Conservation (phyloP, 2,888 invertebrate genomes). For the Drosophila paracracens region DNA sequence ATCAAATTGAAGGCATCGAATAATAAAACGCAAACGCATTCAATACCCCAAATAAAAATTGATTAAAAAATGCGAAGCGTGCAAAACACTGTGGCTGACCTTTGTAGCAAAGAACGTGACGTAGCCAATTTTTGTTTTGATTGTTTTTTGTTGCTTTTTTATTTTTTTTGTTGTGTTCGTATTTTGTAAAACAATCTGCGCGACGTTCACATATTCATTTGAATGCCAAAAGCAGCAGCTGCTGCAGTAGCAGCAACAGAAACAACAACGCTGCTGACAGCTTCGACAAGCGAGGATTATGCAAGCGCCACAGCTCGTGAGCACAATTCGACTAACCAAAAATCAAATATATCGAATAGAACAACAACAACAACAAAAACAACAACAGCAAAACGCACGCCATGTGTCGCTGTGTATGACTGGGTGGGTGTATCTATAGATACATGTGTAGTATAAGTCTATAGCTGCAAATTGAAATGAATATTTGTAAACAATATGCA, state of each 20-base stretch:
- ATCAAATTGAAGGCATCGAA: constrained; percentile 22
- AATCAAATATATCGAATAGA: constrained; percentile 42
- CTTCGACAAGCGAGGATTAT: constrained; percentile 74
- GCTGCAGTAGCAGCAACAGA: constrained; percentile 46
- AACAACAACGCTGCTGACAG: constrained; percentile 61
- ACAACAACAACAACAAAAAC: constrained; percentile 14
- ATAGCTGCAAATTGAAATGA: constrained; percentile 69
- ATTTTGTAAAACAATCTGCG: constrained; percentile 50
- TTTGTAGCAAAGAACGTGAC: constrained; percentile 45
- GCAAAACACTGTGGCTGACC: constrained; percentile 55
- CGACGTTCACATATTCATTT: constrained; percentile 73
- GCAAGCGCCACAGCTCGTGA: constrained; percentile 67
- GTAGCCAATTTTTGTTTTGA: constrained; percentile 32
- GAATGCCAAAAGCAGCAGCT: constrained; percentile 77
- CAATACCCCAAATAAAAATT: constrained; percentile 20
- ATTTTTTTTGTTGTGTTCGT: constrained; percentile 4
- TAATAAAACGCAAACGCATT: constrained; percentile 2
- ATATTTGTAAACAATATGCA: constrained; percentile 78
- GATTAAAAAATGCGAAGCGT: constrained; percentile 45
- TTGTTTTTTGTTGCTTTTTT: constrained; percentile 19
- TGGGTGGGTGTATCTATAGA: constrained; percentile 40
- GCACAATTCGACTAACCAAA: constrained; percentile 34
- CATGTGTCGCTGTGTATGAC: constrained; percentile 59
- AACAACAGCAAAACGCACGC: constrained; percentile 36
- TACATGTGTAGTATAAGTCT: constrained; percentile 30